These are phyloP conservation scores for Eupithecia abbreviata DNA, from an alignment of 2,888 invertebrate species.

Conservation along the genomic window DNA sequence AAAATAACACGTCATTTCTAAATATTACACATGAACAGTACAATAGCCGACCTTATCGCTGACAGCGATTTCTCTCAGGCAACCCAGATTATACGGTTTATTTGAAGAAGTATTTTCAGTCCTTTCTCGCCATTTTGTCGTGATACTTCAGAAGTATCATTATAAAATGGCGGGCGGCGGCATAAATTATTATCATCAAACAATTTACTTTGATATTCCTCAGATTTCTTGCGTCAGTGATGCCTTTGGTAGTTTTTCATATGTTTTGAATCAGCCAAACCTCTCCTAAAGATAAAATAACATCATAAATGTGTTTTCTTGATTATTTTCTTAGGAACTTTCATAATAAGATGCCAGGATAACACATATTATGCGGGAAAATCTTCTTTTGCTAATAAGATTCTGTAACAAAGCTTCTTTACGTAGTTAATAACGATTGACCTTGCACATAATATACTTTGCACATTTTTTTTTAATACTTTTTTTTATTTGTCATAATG, in stretches of 20 bases:
- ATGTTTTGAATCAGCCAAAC: not conserved
- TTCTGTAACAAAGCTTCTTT: constrained; percentile 1
- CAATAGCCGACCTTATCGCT: too few relatives aligned
- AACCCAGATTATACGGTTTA: too few relatives aligned
- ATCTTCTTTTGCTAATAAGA: not conserved
- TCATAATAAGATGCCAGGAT: not conserved
- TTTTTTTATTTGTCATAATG: not conserved
- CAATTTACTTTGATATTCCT: too few relatives aligned
- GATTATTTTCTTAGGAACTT: not conserved
- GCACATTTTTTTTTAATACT: not conserved
- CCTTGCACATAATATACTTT: not conserved
- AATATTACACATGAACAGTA: too few relatives aligned
- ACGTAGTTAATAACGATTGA: not conserved
- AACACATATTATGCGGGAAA: constrained; percentile 1
- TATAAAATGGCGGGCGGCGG: too few relatives aligned
- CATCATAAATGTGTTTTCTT: not conserved
- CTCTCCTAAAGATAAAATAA: not conserved
- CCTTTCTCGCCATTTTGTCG: too few relatives aligned
- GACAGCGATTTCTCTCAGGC: too few relatives aligned
- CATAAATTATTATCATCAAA: too few relatives aligned
- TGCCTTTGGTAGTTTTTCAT: not conserved
- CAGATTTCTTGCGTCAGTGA: not conserved
- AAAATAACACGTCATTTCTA: too few relatives aligned
- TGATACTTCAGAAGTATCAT: too few relatives aligned
- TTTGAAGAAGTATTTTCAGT: too few relatives aligned